These are phyloP conservation scores for Micrasema longulum DNA, from an alignment of 1,140 invertebrate species.

Conservation along the genomic window DNA sequence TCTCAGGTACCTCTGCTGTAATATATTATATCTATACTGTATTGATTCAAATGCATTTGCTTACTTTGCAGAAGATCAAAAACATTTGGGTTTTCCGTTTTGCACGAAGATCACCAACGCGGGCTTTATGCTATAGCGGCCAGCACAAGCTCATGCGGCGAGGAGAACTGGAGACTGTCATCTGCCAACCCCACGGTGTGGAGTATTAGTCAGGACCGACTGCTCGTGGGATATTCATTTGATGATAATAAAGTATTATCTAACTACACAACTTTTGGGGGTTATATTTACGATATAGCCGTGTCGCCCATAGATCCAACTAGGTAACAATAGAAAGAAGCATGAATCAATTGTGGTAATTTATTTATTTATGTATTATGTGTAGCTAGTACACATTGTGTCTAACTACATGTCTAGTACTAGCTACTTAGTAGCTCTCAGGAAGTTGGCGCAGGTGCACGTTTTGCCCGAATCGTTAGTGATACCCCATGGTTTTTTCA, in stretches of 20 bases:
- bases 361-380: too few relatives aligned
- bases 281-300: constrained; percentile 74
- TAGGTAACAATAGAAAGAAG: constrained; percentile 66
- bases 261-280: constrained; percentile 74
- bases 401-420: too few relatives aligned
- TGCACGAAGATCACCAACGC: constrained; percentile 45
- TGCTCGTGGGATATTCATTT: constrained; percentile 70
- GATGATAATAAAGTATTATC: constrained; percentile 60
- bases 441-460: too few relatives aligned
- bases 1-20: too few relatives aligned
- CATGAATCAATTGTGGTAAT: too few relatives aligned
- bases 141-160: not conserved
- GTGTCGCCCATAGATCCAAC: constrained; percentile 78
- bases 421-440: too few relatives aligned
- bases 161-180: constrained; percentile 21
- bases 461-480: too few relatives aligned
- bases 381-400: too few relatives aligned
- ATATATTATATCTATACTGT: too few relatives aligned
- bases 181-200: constrained; percentile 61
- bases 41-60: too few relatives aligned
- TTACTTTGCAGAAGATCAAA: constrained; percentile 34
- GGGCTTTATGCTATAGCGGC: constrained; percentile 42
- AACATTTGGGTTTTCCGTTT: constrained; percentile 16
- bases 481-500: too few relatives aligned
- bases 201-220: constrained; percentile 74